Conservation (phyloP, 1,140 invertebrate species). For the Melipona quadrifasciata region DNA sequence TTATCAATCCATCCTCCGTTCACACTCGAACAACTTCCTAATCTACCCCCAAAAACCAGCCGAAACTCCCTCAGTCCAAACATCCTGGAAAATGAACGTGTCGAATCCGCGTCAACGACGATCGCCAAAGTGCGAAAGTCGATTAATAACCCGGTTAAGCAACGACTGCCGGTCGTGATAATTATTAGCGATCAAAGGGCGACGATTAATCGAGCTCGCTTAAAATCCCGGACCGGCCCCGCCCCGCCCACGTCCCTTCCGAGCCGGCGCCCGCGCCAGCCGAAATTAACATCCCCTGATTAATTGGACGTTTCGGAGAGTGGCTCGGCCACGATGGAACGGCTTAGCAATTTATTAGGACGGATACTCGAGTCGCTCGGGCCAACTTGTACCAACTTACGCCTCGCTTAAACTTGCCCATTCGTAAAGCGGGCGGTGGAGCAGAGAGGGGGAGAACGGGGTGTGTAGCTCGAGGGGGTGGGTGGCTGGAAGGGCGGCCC, state of each 20-base stretch:
- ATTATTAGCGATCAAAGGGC: constrained; percentile 45
- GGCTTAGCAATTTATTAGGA: constrained; percentile 65
- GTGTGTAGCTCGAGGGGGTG: constrained; percentile 2
- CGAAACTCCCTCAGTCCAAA: background rate
- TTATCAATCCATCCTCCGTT: background rate
- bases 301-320: constrained; percentile 57
- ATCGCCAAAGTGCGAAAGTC: background rate
- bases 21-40: background rate
- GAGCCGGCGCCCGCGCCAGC: background rate
- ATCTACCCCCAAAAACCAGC: background rate
- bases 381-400: constrained; percentile 61
- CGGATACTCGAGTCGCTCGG: constrained; percentile 47
- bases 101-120: background rate
- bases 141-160: constrained; percentile 18
- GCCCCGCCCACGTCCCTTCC: too few relatives aligned
- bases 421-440: constrained; percentile 38
- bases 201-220: constrained; percentile 45
- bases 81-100: background rate
- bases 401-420: constrained; percentile 54
- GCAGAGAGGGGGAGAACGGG: background rate
- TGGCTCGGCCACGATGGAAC: constrained; percentile 36
- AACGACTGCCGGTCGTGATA: constrained; percentile 14
- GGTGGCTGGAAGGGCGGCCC: constrained; percentile 13
- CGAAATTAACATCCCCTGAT: constrained; percentile 60
- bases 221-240: constrained; percentile 29